Conservation (phyloP, 2,113 vertebrate genomes). For the Rousettus leschenaultii region DNA sequence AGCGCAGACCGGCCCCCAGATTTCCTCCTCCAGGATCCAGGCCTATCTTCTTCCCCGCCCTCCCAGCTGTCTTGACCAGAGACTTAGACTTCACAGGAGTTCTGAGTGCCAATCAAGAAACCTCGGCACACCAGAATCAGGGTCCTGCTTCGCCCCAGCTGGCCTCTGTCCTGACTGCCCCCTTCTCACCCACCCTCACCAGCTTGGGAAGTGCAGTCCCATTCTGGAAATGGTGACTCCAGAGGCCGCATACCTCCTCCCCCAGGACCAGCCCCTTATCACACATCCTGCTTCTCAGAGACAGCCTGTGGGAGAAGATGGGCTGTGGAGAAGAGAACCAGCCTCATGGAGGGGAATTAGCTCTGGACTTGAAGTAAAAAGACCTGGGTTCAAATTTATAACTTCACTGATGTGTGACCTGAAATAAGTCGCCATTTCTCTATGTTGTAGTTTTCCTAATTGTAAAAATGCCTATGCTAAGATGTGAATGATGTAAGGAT, state of each 20-base stretch:
- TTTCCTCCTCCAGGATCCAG: neutral
- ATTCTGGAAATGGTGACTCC: neutral
- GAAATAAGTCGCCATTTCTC: neutral
- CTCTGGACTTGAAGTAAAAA: neutral
- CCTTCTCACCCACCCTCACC: neutral
- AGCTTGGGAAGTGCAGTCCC: neutral
- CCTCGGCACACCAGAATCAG: neutral
- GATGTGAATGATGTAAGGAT: neutral
- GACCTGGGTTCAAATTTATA: neutral
- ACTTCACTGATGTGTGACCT: neutral
- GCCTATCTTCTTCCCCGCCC: too few species aligned
- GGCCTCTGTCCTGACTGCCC: neutral
- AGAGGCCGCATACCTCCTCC: neutral
- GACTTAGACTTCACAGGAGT: neutral
- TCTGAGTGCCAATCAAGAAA: neutral
- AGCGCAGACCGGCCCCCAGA: neutral
- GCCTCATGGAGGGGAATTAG: neutral
- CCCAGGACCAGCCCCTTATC: neutral
- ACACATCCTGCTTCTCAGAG: neutral
- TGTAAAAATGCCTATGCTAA: neutral
- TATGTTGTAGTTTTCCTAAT: neutral
- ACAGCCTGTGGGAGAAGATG: neutral
- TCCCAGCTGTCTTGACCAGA: neutral
- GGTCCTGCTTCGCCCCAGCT: rapidly evolving
- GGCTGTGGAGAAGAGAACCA: neutral